Evolutionary conservation across 2,888 invertebrate species (phyloP).

Genomic region (Meandrusa payeni): DNA sequence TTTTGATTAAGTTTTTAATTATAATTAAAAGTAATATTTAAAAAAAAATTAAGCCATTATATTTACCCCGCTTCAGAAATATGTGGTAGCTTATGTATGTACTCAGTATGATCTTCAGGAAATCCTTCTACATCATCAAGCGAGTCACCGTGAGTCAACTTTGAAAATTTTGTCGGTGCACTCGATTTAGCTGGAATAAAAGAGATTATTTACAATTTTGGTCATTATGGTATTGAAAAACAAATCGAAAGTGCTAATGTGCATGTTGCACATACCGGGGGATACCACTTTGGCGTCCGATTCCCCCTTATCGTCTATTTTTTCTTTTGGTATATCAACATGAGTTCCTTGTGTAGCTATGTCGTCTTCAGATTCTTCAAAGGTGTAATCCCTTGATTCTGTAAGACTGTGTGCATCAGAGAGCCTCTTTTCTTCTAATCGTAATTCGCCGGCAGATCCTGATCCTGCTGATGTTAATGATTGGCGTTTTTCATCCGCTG

Average conservation of each 20-base stretch:
- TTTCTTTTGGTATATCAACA: conserved; percentile 56
- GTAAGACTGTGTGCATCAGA: conserved; percentile 75
- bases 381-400: conserved; percentile 75
- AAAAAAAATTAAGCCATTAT: too few relatives aligned
- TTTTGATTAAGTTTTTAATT: too few relatives aligned
- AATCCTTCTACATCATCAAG: conserved; percentile 78
- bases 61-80: conserved; percentile 71
- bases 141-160: conserved; percentile 70
- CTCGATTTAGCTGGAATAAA: conserved; percentile 44
- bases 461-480: conserved; percentile 73
- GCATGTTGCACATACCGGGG: conserved; percentile 9
- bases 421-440: conserved; percentile 69
- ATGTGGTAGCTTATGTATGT: conserved; percentile 68
- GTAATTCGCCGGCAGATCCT: conserved; percentile 64
- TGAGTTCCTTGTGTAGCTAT: conserved; percentile 70
- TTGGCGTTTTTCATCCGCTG: conserved; percentile 52
- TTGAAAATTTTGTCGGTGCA: conserved; percentile 53
- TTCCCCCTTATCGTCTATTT: conserved; percentile 49
- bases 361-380: conserved; percentile 77
- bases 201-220: too few relatives aligned
- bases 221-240: too few relatives aligned
- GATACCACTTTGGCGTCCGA: conserved; percentile 44
- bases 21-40: too few relatives aligned
- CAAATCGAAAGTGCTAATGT: not conserved
- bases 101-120: conserved; percentile 71